phyloP scores from a whole-genome alignment of 35 echinoderm and acorn worm species.

The Acanthaster planci region DNA sequence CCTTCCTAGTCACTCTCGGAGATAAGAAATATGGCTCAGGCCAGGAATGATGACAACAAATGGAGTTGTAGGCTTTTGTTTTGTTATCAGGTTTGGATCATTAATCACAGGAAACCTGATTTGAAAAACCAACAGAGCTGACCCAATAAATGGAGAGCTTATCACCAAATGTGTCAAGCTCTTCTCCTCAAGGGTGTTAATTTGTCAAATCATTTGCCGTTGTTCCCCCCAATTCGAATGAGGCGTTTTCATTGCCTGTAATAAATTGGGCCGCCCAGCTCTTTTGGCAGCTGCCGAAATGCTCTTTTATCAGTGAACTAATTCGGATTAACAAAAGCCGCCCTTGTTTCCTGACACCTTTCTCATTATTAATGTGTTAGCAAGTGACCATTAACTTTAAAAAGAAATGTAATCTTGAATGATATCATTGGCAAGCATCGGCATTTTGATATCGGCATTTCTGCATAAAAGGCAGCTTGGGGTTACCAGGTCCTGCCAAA shows the following conservation, averaged over 20 bases:
- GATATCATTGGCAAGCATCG: not conserved
- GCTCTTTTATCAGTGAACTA: not conserved
- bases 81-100: not conserved
- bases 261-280: not conserved
- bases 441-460: too few species aligned
- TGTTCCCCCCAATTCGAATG: not conserved
- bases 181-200: not conserved
- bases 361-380: not conserved
- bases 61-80: not conserved
- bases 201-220: constrained; percentile 5
- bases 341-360: constrained; percentile 13
- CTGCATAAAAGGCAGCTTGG: too few species aligned
- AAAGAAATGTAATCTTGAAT: not conserved
- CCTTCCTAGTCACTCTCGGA: too few species aligned
- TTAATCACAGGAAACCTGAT: constrained; percentile 3
- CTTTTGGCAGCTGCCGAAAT: not conserved
- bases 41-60: not conserved
- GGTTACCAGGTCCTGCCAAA: too few species aligned
- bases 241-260: not conserved
- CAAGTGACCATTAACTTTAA: not conserved
- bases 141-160: too few species aligned
- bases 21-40: too few species aligned
- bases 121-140: not conserved
- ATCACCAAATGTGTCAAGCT: not conserved
- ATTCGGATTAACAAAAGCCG: not conserved